Conservation (phyloP, 2,113 vertebrate species). For the Peromyscus polionotus region DNA sequence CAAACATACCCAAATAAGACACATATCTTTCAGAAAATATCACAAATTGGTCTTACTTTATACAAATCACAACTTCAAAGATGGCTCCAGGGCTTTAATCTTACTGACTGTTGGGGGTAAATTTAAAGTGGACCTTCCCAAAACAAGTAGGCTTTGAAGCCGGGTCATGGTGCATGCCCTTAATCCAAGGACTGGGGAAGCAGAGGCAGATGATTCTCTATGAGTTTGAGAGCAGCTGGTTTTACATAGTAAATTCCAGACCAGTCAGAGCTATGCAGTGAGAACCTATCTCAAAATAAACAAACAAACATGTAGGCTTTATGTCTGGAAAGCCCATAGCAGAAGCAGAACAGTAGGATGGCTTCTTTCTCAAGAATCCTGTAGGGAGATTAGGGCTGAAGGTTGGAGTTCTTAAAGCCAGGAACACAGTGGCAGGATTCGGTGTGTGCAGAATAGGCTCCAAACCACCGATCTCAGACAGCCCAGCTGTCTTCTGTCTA, state of each 20-base stretch:
- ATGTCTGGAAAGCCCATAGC: not conserved
- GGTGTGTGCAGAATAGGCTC: not conserved
- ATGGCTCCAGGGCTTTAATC: not conserved
- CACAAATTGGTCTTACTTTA: not conserved
- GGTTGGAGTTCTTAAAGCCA: not conserved
- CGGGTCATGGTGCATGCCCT: not conserved
- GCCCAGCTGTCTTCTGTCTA: not conserved
- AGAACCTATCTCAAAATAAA: not conserved
- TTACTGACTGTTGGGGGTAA: not conserved
- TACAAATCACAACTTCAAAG: not conserved
- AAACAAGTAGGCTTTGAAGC: not conserved
- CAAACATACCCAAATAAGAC: not conserved
- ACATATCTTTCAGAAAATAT: not conserved
- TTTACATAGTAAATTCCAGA: not conserved
- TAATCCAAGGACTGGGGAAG: not conserved
- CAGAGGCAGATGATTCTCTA: not conserved
- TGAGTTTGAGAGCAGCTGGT: not conserved
- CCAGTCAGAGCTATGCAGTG: no score
- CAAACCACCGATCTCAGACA: not conserved
- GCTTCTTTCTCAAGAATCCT: constrained; percentile 1
- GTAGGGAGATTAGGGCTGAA: not conserved
- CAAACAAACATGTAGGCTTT: not conserved
- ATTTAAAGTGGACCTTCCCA: not conserved
- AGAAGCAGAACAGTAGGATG: not conserved
- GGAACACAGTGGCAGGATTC: not conserved